phyloP scores from a whole-genome alignment of 2,888 invertebrate genomes.

The Napeogenes inachia region DNA sequence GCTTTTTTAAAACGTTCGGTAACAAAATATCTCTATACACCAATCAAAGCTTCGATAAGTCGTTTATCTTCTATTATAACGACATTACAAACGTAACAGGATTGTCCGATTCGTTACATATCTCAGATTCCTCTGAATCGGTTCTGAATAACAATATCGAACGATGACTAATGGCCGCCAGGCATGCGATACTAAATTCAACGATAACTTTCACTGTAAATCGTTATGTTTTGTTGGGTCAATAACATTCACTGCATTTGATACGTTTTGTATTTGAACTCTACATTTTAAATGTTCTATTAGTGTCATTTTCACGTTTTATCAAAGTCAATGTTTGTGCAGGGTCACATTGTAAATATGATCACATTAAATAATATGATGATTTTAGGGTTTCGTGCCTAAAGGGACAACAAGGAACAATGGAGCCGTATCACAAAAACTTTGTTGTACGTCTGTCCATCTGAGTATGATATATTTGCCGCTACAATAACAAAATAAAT shows the following conservation, averaged over 20 bases:
- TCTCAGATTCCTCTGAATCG: conserved; percentile 31
- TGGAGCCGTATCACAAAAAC: too few relatives aligned
- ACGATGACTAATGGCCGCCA: conserved; percentile 22
- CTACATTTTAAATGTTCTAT: too few relatives aligned
- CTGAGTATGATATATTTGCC: too few relatives aligned
- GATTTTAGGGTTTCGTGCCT: too few relatives aligned
- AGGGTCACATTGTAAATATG: too few relatives aligned
- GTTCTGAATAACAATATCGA: conserved; percentile 33
- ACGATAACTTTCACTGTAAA: conserved; percentile 18
- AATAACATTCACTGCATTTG: background rate
- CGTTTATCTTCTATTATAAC: conserved; percentile 23
- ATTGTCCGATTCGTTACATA: conserved; percentile 32
- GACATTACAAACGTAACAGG: conserved; percentile 16
- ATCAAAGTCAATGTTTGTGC: too few relatives aligned
- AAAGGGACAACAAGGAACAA: too few relatives aligned
- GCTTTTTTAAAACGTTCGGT: background rate
- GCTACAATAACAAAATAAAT: too few relatives aligned
- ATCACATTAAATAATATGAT: too few relatives aligned
- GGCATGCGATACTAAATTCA: conserved; percentile 35
- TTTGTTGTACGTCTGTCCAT: too few relatives aligned
- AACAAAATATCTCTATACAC: background rate
- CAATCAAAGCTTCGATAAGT: background rate
- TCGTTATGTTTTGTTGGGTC: conserved; percentile 1
- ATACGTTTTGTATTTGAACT: too few relatives aligned
- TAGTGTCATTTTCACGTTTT: too few relatives aligned